These are phyloP conservation scores for Neodon shergylaensis DNA, from an alignment of 2,113 vertebrate species.

Conservation along the genomic window DNA sequence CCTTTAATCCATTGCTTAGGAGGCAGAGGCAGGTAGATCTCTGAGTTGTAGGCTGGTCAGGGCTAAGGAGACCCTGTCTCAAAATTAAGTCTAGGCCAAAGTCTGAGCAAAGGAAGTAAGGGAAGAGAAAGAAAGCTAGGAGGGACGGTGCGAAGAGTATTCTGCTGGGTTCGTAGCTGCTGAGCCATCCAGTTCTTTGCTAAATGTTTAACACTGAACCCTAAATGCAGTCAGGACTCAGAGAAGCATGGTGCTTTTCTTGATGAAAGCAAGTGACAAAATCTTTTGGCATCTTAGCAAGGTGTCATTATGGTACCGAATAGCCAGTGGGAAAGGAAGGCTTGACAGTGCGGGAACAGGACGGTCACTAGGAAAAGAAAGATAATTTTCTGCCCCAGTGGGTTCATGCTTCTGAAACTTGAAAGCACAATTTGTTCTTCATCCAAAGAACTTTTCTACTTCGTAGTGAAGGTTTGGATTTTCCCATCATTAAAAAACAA, in stretches of 20 bases:
- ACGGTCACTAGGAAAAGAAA: background rate
- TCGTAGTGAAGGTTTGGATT: background rate
- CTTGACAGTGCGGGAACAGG: background rate
- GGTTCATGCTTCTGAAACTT: background rate
- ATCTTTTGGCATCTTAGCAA: conserved; percentile 21
- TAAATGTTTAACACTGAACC: background rate
- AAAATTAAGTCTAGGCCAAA: background rate
- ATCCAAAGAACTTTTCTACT: background rate
- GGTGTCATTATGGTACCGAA: background rate
- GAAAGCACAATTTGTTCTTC: background rate
- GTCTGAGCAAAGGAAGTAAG: background rate
- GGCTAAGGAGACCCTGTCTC: background rate
- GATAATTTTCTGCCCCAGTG: background rate
- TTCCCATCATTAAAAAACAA: background rate
- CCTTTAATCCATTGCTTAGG: background rate
- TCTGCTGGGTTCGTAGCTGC: background rate
- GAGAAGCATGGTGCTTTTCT: background rate
- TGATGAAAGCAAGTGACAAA: background rate
- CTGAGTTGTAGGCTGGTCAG: background rate
- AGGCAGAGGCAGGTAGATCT: background rate
- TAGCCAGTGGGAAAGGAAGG: background rate
- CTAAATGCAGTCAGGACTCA: background rate
- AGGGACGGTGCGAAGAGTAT: background rate
- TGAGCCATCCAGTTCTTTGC: background rate
- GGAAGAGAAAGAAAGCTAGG: background rate